Evolutionary conservation across 30 jellyfish, hydroid and myxozoan species (phyloP).

Genomic region (Euphysa ruthae): DNA sequence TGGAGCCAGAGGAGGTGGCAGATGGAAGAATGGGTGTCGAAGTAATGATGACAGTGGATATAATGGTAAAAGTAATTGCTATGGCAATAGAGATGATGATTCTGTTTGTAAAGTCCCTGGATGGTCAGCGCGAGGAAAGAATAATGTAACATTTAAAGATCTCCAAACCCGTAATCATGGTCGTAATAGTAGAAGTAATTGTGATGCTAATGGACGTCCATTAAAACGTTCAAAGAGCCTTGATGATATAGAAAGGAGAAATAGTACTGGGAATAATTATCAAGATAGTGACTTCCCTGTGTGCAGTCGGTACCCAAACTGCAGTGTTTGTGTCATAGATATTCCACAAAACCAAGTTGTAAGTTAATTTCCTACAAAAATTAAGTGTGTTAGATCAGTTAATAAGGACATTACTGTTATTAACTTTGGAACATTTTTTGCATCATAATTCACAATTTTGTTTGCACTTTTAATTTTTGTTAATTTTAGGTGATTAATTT

Average conservation of each 20-base stretch:
- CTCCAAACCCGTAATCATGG: too few species aligned
- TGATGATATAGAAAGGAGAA: constrained; percentile 2
- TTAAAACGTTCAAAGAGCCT: neutral
- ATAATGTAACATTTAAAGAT: too few species aligned
- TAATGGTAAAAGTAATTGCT: neutral
- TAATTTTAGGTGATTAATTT: too few species aligned
- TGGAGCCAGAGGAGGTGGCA: constrained; percentile 5
- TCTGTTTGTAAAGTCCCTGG: constrained; percentile 10
- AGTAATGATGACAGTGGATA: neutral
- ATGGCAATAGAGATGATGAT: neutral
- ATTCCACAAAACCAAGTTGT: constrained; percentile 57
- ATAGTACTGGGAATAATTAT: constrained; percentile 12
- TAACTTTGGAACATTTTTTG: too few species aligned
- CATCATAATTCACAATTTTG: too few species aligned
- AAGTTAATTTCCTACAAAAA: constrained; percentile 16
- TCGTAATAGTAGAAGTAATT: neutral
- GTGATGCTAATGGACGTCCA: constrained; percentile 3
- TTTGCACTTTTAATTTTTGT: too few species aligned
- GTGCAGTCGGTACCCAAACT: constrained; percentile 92
- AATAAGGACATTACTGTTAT: too few species aligned
- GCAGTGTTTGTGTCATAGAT: constrained; percentile 90
- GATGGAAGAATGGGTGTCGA: neutral
- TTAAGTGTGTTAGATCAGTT: too few species aligned
- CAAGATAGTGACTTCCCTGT: constrained; percentile 66
- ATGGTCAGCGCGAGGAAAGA: constrained; percentile 20